Percentiles rank a stretch among this genome's conserved stretches.
Evolutionary conservation across 2,797 vertebrate species (phyloP).

Genomic region (Pangasius krempfi): DNA sequence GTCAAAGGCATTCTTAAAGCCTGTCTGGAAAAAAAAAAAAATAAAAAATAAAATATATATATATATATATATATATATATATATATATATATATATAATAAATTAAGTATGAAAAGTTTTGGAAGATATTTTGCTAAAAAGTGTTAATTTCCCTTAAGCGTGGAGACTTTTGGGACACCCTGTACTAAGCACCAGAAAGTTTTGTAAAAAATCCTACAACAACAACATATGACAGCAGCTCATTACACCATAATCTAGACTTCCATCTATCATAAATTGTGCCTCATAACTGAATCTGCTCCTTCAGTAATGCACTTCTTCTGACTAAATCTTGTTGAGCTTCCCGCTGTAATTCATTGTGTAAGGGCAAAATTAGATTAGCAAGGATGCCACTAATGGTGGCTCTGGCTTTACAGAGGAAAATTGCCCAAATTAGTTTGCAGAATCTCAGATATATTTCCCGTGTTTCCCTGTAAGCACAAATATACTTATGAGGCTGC

Average conservation of each 20-base stretch:
- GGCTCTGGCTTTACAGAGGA: conserved; percentile 34
- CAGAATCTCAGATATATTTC: conserved; percentile 20
- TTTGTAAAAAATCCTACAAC: not conserved
- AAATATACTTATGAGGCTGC: not conserved
- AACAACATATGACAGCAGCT: not conserved
- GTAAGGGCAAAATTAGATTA: conserved; percentile 46
- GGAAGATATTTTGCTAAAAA: no score
- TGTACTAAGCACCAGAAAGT: not conserved
- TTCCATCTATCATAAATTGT: conserved; percentile 28
- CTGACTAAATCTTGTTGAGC: conserved; percentile 32
- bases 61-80: no score
- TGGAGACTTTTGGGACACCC: no score
- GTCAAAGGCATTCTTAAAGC: no score
- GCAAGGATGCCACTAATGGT: conserved; percentile 28
- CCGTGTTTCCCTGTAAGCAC: not conserved
- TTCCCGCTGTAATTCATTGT: conserved; percentile 22
- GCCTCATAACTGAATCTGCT: conserved; percentile 29
- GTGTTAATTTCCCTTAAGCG: no score
- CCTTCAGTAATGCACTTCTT: conserved; percentile 23
- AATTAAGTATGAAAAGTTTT: no score
- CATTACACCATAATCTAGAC: conserved; percentile 36
- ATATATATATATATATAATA: no score
- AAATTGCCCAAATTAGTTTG: conserved; percentile 3
- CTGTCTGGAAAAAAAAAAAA: no score
- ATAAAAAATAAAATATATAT: no score